Conservation (phyloP, 2,113 vertebrate genomes). For the human (Homo sapiens) region DNA sequence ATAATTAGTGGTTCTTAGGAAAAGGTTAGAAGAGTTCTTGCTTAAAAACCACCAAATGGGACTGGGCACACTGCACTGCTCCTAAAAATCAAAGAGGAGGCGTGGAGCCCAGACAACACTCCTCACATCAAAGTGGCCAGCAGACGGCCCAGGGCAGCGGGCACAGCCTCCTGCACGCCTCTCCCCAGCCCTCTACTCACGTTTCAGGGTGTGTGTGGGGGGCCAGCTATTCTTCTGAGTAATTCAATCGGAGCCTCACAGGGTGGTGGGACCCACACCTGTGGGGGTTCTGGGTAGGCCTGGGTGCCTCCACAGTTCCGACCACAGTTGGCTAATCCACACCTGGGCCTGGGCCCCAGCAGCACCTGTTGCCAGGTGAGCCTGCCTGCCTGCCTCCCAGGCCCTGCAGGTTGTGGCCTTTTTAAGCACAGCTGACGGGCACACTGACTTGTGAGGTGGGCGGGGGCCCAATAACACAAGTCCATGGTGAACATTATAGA, state of each 20-base stretch:
- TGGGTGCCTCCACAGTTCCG: background rate
- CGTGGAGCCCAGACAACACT: background rate
- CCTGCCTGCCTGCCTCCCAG: background rate
- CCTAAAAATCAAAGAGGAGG: slow-evolving; percentile 27
- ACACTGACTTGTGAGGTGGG: rapidly evolving
- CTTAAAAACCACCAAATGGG: background rate
- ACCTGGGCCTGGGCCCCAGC: background rate
- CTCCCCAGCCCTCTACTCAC: background rate
- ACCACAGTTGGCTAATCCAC: slow-evolving; percentile 68
- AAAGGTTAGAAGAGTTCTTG: slow-evolving; percentile 43
- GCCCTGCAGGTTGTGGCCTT: background rate
- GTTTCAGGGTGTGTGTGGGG: background rate
- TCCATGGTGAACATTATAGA: rapidly evolving
- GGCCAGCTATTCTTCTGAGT: slow-evolving; percentile 36
- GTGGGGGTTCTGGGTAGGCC: background rate
- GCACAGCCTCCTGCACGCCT: background rate
- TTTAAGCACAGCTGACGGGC: rapidly evolving
- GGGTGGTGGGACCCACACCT: slow-evolving; percentile 47
- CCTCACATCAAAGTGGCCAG: slow-evolving; percentile 72
- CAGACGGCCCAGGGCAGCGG: background rate
- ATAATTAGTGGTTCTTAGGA: slow-evolving; percentile 73
- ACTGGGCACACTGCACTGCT: background rate
- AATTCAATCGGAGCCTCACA: background rate
- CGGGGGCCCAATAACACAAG: rapidly evolving
- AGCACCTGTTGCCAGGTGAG: slow-evolving; percentile 79